Conservation (phyloP, 2,888 invertebrate genomes). For the Stenichneumon culpator region DNA sequence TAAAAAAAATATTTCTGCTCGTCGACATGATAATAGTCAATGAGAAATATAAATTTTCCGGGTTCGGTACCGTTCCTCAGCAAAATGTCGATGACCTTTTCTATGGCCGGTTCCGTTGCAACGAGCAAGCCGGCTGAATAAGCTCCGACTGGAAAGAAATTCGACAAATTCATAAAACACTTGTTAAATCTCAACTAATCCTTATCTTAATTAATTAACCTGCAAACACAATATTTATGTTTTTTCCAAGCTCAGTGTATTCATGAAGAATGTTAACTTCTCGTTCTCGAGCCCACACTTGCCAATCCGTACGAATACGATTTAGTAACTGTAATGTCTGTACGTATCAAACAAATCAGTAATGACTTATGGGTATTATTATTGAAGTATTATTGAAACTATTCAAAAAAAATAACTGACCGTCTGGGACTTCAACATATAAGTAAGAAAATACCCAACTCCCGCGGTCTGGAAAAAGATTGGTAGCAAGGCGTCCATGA, state of each 20-base stretch:
- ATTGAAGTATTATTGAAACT: too few species aligned
- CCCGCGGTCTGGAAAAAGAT: too few species aligned
- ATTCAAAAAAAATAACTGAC: too few species aligned
- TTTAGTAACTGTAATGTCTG: slow-evolving; percentile 42
- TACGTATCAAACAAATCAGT: not conserved
- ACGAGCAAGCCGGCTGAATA: not conserved
- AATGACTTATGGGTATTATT: too few species aligned
- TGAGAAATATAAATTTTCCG: not conserved
- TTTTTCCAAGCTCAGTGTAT: slow-evolving; percentile 45
- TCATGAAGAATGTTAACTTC: slow-evolving; percentile 45
- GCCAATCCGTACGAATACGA: slow-evolving; percentile 39
- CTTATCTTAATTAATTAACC: slow-evolving; percentile 9
- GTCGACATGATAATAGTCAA: slow-evolving; percentile 2
- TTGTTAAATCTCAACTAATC: too few species aligned
- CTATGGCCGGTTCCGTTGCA: not conserved
- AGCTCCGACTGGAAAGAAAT: not conserved
- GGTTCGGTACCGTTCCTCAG: not conserved
- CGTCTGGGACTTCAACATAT: too few species aligned
- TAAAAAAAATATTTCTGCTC: slow-evolving; percentile 24
- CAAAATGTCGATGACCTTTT: slow-evolving; percentile 2
- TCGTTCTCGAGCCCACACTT: slow-evolving; percentile 31
- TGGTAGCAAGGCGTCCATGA: too few species aligned
- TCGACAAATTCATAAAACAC: too few species aligned
- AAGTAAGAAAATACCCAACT: too few species aligned
- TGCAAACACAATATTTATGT: slow-evolving; percentile 30